Conservation (phyloP, 2,888 invertebrate species). For the Drosophila robusta region DNA sequence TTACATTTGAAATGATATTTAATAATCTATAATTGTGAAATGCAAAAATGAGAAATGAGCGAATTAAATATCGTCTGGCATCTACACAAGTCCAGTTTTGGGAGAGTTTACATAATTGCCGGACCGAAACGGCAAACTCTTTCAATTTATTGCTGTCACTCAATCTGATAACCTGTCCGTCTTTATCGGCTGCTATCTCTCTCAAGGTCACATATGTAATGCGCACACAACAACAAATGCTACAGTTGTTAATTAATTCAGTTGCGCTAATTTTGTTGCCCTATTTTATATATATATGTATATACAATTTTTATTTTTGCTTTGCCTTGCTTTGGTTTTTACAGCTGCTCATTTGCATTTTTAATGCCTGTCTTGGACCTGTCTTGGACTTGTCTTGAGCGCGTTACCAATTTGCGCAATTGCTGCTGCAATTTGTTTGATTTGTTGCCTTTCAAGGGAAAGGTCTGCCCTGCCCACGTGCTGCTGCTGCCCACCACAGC, state of each 20-base stretch:
- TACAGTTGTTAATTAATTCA: constrained; percentile 76
- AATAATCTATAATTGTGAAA: constrained; percentile 71
- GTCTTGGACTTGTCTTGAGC: constrained; percentile 37
- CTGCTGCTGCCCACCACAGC: constrained; percentile 26
- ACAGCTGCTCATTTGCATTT: constrained; percentile 63
- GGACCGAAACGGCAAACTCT: constrained; percentile 42
- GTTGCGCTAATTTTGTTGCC: constrained; percentile 72
- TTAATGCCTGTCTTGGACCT: constrained; percentile 30
- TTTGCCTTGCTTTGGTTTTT: constrained; percentile 31
- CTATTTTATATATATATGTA: constrained; percentile 30
- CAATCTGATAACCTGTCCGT: constrained; percentile 17
- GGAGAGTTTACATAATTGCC: constrained; percentile 60
- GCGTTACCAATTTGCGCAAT: constrained; percentile 63
- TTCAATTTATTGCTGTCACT: constrained; percentile 54
- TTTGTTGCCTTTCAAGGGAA: constrained; percentile 53
- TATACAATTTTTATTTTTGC: neutral
- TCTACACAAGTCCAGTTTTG: constrained; percentile 18
- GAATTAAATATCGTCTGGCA: constrained; percentile 19
- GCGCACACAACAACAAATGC: constrained; percentile 53
- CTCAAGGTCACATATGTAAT: constrained; percentile 68
- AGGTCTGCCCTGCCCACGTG: constrained; percentile 50
- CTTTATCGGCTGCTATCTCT: constrained; percentile 44
- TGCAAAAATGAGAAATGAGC: constrained; percentile 36
- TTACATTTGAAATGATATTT: constrained; percentile 68
- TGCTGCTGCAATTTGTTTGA: constrained; percentile 55